phyloP scores from a whole-genome alignment of 2,113 vertebrate genomes.

The Anoura caudifer region DNA sequence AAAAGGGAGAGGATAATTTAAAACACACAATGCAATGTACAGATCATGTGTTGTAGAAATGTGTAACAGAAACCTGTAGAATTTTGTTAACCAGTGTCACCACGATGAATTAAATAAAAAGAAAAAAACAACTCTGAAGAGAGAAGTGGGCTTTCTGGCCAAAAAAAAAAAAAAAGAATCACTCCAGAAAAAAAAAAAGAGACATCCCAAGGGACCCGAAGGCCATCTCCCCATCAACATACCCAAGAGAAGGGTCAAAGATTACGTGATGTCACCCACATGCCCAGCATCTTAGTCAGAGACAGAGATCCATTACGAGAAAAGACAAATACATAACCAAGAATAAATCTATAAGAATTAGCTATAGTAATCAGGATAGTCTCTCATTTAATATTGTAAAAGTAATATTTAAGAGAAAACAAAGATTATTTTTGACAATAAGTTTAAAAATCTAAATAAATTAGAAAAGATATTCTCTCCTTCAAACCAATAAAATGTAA shows the following conservation, averaged over 20 bases:
- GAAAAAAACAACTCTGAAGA: not conserved
- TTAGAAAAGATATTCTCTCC: not conserved
- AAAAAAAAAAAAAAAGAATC: not conserved
- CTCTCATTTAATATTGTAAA: not conserved
- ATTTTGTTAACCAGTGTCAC: too few species aligned
- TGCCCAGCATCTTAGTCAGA: not conserved
- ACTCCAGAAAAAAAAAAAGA: not conserved
- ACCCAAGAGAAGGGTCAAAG: not conserved
- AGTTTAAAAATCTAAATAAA: not conserved
- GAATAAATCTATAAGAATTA: not conserved
- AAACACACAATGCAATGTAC: not conserved
- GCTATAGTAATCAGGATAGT: not conserved
- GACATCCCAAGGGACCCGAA: not conserved
- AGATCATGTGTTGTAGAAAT: too few species aligned
- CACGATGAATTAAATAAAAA: too few species aligned
- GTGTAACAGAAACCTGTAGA: too few species aligned
- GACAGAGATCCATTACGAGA: not conserved
- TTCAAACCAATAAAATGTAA: not conserved
- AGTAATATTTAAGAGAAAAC: not conserved
- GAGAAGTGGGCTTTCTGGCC: not conserved
- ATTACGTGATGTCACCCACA: not conserved
- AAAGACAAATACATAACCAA: not conserved
- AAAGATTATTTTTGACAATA: not conserved
- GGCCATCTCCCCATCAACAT: not conserved
- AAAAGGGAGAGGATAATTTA: not conserved